These are phyloP conservation scores for Liasis olivaceus DNA, from an alignment of 2,797 vertebrate genomes.

Conservation along the genomic window DNA sequence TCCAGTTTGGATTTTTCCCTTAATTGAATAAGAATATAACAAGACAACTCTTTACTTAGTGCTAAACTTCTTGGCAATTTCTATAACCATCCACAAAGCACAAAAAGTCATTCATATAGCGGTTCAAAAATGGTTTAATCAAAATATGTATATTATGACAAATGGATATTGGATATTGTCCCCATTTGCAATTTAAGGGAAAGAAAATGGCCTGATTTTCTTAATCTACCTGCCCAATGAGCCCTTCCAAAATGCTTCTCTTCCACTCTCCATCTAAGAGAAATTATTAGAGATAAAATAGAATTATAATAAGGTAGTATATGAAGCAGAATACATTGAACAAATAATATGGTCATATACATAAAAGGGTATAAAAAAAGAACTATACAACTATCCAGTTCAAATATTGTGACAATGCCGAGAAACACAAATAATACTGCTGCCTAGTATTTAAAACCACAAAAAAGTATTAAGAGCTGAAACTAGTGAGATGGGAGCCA, in stretches of 20 bases:
- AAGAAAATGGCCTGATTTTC: constrained; percentile 40
- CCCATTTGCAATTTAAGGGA: constrained; percentile 41
- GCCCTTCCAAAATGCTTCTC: constrained; percentile 36
- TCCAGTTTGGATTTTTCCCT: constrained; percentile 41
- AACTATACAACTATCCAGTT: background rate
- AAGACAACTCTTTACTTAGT: constrained; percentile 54
- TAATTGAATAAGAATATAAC: constrained; percentile 59
- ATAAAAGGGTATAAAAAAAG: constrained; percentile 10
- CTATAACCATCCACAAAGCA: constrained; percentile 41
- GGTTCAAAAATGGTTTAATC: constrained; percentile 51
- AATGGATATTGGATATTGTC: constrained; percentile 51
- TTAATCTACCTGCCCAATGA: constrained; percentile 46
- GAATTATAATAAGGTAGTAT: constrained; percentile 6
- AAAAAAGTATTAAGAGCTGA: fast-evolving
- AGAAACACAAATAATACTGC: background rate
- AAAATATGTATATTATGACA: constrained; percentile 58
- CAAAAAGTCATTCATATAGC: constrained; percentile 36
- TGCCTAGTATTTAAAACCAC: constrained; percentile 1
- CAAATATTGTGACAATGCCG: background rate
- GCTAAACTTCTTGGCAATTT: constrained; percentile 51
- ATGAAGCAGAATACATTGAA: constrained; percentile 36
- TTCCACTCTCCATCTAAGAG: background rate
- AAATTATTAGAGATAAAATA: constrained; percentile 26
- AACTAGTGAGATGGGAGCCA: too few species aligned
- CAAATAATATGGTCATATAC: background rate